Conservation (phyloP, 2,113 vertebrate genomes). For the Zosterops borbonicus region DNA sequence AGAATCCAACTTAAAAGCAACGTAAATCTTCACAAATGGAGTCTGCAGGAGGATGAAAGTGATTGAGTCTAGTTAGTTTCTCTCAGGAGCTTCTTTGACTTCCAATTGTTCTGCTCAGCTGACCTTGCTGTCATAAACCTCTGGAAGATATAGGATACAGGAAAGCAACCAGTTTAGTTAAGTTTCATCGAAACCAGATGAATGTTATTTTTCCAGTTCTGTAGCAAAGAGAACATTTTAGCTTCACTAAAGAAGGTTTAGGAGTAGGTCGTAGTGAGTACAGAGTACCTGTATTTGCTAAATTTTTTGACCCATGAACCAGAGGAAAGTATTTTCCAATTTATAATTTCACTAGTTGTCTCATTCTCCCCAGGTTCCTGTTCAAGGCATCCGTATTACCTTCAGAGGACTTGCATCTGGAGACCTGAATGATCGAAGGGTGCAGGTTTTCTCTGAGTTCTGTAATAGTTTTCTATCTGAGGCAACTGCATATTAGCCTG, state of each 20-base stretch:
- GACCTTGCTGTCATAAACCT: background rate
- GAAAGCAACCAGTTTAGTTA: background rate
- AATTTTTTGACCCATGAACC: background rate
- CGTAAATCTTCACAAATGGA: background rate
- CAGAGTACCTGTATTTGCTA: background rate
- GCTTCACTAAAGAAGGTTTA: background rate
- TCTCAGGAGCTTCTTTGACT: background rate
- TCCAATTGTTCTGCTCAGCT: background rate
- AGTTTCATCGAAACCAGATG: background rate
- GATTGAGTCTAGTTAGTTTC: background rate
- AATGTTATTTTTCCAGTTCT: background rate
- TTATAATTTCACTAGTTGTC: background rate
- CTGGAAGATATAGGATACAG: background rate
- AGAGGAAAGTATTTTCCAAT: background rate
- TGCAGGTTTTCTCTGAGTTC: background rate
- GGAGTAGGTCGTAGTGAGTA: background rate
- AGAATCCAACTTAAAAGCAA: background rate
- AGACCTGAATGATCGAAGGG: background rate
- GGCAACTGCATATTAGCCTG: conserved; percentile 3
- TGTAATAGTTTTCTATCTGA: background rate
- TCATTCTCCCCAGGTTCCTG: background rate
- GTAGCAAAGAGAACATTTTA: background rate
- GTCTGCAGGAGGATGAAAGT: background rate
- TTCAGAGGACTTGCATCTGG: background rate
- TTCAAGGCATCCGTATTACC: background rate